phyloP scores from a whole-genome alignment of 2,797 vertebrate species.

The Oophaga sylvatica region DNA sequence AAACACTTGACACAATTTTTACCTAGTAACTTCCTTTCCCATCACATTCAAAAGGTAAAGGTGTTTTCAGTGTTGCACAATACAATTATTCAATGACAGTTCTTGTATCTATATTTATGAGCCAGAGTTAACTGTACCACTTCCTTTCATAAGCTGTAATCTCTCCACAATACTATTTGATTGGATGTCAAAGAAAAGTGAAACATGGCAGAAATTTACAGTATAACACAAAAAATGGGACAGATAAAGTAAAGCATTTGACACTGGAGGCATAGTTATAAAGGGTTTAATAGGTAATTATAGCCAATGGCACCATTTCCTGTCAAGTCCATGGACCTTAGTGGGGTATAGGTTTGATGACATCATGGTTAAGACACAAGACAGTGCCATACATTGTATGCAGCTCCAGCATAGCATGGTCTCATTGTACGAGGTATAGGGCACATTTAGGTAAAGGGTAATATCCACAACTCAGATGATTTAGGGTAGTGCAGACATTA shows the following conservation, averaged over 20 bases:
- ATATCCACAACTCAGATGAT: too few relatives aligned
- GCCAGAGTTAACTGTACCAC: constrained; percentile 16
- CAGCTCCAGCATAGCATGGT: too few relatives aligned
- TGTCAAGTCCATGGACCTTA: too few relatives aligned
- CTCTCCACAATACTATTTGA: neutral
- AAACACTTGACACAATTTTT: neutral
- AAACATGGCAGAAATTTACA: neutral
- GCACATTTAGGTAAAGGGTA: too few relatives aligned
- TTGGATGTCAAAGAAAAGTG: neutral
- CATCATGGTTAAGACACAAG: neutral
- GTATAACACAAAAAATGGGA: neutral
- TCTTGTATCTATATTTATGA: constrained; percentile 21
- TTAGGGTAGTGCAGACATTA: too few relatives aligned
- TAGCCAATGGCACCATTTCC: too few relatives aligned
- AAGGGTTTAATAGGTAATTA: too few relatives aligned
- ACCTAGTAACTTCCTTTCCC: neutral
- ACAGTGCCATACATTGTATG: neutral
- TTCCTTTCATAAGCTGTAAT: neutral
- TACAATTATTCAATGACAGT: constrained; percentile 3
- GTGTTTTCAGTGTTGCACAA: constrained; percentile 39
- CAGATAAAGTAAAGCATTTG: neutral
- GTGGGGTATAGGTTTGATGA: neutral
- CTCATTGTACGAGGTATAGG: too few relatives aligned
- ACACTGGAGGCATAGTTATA: too few relatives aligned
- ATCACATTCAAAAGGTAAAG: constrained; percentile 21